phyloP scores from a whole-genome alignment of 2,888 invertebrate genomes.

The Villa cingulata region DNA sequence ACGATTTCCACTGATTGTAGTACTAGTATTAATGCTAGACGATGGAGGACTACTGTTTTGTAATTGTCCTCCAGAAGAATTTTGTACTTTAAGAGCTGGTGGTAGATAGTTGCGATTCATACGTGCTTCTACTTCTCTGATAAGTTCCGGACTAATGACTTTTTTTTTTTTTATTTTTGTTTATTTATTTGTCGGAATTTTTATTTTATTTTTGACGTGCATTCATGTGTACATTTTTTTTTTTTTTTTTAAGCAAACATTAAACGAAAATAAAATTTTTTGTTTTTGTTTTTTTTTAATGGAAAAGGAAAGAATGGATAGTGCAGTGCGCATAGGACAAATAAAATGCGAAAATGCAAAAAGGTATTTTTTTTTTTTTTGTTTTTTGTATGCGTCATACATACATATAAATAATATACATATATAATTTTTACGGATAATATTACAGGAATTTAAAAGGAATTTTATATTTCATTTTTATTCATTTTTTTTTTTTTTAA shows the following conservation, averaged over 20 bases:
- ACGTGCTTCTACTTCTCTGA: conserved; percentile 77
- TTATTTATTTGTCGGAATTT: not conserved
- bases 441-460: no score
- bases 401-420: no score
- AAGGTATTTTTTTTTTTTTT: conserved; percentile 3
- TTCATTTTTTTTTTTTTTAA: not conserved
- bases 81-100: conserved; percentile 46
- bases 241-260: conserved; percentile 11
- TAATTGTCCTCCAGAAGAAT: conserved; percentile 34
- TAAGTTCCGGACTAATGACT: conserved; percentile 81
- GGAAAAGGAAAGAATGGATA: not conserved
- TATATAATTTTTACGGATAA: no score
- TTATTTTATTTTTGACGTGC: not conserved
- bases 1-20: conserved; percentile 18
- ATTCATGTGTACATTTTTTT: not conserved
- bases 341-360: not conserved
- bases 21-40: conserved; percentile 21
- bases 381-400: not conserved
- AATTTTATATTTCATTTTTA: not conserved
- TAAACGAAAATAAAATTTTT: conserved; percentile 14
- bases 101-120: conserved; percentile 73
- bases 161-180: conserved; percentile 2
- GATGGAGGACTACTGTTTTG: conserved; percentile 24
- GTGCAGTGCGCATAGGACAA: not conserved
- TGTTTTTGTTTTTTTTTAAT: no score